Evolutionary conservation across 2,113 vertebrate species (phyloP).

Genomic region (Meleagris gallopavo): DNA sequence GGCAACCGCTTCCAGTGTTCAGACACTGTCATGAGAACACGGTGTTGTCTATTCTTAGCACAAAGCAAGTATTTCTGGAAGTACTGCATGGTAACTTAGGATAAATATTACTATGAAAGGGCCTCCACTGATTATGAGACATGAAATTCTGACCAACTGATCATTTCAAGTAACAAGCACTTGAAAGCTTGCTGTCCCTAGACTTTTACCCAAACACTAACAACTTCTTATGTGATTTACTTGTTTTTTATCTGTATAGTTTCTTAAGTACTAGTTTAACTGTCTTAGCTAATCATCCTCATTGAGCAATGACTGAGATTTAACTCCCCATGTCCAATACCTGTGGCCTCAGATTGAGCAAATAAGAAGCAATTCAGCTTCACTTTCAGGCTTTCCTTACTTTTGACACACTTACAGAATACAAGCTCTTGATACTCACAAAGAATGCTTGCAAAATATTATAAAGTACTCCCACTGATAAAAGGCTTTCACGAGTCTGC

Average conservation of each 20-base stretch:
- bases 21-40: not conserved
- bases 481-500: not conserved
- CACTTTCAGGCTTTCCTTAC: not conserved
- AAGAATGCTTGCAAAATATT: not conserved
- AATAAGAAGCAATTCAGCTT: constrained; percentile 1
- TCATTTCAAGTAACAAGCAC: constrained; percentile 25
- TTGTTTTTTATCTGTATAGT: not conserved
- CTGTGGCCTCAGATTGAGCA: not conserved
- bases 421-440: not conserved
- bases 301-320: not conserved
- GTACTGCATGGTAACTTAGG: not conserved
- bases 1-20: not conserved
- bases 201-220: constrained; percentile 29
- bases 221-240: not conserved
- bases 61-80: not conserved
- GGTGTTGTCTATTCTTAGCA: not conserved
- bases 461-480: not conserved
- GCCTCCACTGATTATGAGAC: not conserved
- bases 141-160: not conserved
- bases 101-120: not conserved
- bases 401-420: not conserved
- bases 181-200: constrained; percentile 17
- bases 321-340: not conserved
- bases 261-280: not conserved
- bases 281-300: not conserved